Evolutionary conservation across 2,888 invertebrate genomes (phyloP).

Genomic region (Eupithecia vulgata): DNA sequence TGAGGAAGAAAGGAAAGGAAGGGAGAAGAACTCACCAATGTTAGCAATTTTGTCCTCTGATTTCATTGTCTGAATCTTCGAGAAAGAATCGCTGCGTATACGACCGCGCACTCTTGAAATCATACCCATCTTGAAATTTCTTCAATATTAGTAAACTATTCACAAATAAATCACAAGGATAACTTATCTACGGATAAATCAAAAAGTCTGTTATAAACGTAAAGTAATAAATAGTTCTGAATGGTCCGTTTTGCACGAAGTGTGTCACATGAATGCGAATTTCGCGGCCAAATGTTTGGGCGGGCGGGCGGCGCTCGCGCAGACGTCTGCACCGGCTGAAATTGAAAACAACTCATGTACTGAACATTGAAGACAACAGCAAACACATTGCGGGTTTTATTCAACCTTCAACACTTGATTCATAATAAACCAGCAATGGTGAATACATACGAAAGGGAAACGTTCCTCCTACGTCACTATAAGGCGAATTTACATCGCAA

Average conservation of each 20-base stretch:
- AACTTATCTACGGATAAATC: slow-evolving; percentile 9
- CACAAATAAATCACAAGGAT: slow-evolving; percentile 35
- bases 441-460: slow-evolving; percentile 19
- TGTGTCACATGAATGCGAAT: slow-evolving; percentile 74
- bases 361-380: slow-evolving; percentile 16
- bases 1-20: neutral
- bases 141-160: slow-evolving; percentile 20
- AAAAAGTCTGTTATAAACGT: slow-evolving; percentile 35
- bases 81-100: slow-evolving; percentile 85
- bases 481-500: slow-evolving; percentile 43
- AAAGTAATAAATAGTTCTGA: slow-evolving; percentile 38
- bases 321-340: slow-evolving; percentile 45
- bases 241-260: slow-evolving; percentile 58
- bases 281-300: slow-evolving; percentile 58
- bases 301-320: slow-evolving; percentile 61
- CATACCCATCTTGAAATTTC: slow-evolving; percentile 85
- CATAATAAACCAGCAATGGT: slow-evolving; percentile 45
- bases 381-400: slow-evolving; percentile 48
- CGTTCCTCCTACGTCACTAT: slow-evolving; percentile 6
- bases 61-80: slow-evolving; percentile 85
- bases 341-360: slow-evolving; percentile 28
- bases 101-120: slow-evolving; percentile 88
- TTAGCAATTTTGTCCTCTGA: slow-evolving; percentile 88
- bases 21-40: slow-evolving; percentile 83
- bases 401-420: neutral